Base-by-base conservation (phyloP, 2,113 vertebrate genomes). In the Urocitellus parryii region DNA sequence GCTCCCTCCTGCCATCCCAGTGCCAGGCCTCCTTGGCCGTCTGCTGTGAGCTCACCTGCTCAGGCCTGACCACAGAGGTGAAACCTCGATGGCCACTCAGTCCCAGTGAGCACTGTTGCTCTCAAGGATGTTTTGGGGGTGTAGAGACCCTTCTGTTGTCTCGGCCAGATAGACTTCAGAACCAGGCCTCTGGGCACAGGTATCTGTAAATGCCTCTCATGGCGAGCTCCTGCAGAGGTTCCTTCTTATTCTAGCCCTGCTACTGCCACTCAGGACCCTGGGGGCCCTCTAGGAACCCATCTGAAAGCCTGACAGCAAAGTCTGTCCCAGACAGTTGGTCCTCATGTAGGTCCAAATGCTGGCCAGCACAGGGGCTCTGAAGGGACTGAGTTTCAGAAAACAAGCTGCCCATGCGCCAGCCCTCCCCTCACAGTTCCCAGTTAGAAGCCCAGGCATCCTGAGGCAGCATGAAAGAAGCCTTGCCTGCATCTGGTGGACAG, bases 121-220 rank as follows among this genome's bases (percentile, higher is more conserved):
- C 53, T 85, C 37, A 5, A 74, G 58, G 34, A 77, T 6, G 76
- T 51, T 53, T 45, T 37, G 51, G 74, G 79, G n/a, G 34, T 16
- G 0, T 58, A 1, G 53, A 39, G 25, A 1, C 53, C 18, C 0
- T 45, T 27, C 2, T 1, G 68, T 22, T 32, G 42, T 73, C 58
- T n/a, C 24, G 16, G n/a, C 61, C 8, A n/a, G 29, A 3, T 0
- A 20, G 78, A 16, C 29, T 25, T 61, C 5, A 4, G 8, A 22
- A 34, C 8, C 1, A 0, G 2, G 42, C 17, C 0, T 32, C 0
- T 16, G 4, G 56, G 42, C 53, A 48, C 12, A 20, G 10, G 0
- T 2, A 8, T 20, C 42, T 0, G 6, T 1, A 27, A 37, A 17
- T 37, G 42, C n/a, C 48, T 11, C 32, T 16, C 4, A 2, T 0